A percentile compares a stretch with the other conserved stretches of the same genome.
phyloP scores from a whole-genome alignment of 2,888 invertebrate species.

The Poecilobothrus nobilitatus region DNA sequence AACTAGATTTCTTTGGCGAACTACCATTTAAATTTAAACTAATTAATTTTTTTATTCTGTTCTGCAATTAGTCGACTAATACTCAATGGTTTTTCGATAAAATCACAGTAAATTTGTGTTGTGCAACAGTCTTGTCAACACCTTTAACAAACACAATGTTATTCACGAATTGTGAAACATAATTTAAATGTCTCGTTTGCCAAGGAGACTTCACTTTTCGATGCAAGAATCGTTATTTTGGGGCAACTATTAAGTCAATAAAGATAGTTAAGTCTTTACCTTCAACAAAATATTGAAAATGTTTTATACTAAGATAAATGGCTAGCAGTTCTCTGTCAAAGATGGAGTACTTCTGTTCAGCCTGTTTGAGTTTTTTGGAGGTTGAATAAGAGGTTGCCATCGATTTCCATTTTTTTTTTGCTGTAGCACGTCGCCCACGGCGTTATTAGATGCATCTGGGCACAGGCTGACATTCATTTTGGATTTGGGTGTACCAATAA shows the following conservation, averaged over 20 bases:
- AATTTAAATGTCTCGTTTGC: too few relatives aligned
- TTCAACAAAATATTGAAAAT: not conserved
- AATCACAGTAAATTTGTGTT: not conserved
- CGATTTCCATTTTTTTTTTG: too few relatives aligned
- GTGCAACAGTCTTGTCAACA: not conserved
- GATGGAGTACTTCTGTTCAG: not conserved
- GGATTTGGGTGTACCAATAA: too few relatives aligned
- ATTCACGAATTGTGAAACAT: too few relatives aligned
- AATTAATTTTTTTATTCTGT: not conserved
- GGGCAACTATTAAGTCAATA: conserved; percentile 1
- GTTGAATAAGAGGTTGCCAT: not conserved
- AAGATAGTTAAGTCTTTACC: not conserved
- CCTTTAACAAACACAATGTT: not conserved
- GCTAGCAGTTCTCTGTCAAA: not conserved
- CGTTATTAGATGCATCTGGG: too few relatives aligned
- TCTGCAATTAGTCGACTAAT: not conserved
- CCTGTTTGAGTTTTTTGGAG: not conserved
- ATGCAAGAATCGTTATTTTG: not conserved
- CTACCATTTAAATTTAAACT: too few relatives aligned
- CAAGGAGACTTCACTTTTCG: too few relatives aligned
- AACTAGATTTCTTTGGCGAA: not conserved
- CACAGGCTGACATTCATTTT: too few relatives aligned
- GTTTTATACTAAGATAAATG: conserved; percentile 8
- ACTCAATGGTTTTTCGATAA: not conserved
- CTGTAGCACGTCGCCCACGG: too few relatives aligned